Evolutionary conservation across 2,797 vertebrate species (phyloP).

Genomic region (Xiphophorus birchmanni): DNA sequence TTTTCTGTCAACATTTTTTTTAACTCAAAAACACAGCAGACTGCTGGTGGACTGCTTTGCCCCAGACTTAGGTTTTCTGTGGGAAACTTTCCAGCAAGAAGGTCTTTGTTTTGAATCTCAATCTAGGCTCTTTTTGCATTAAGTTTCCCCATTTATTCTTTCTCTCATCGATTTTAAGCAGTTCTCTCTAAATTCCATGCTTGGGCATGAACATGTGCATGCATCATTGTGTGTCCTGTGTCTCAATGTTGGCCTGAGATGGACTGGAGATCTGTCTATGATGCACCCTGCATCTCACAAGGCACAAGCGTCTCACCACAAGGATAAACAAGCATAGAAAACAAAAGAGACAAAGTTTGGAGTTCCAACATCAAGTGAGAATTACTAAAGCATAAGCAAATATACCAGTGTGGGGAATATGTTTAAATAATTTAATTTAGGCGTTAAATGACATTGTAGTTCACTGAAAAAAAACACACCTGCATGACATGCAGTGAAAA

Average conservation of each 20-base stretch:
- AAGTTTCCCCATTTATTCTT: not conserved
- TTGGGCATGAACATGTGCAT: not conserved
- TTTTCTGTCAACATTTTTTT: not conserved
- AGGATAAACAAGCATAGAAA: not conserved
- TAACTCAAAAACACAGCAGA: not conserved
- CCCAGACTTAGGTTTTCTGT: not conserved
- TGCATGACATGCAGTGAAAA: not conserved
- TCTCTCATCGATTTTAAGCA: not conserved
- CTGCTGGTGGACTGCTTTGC: not conserved
- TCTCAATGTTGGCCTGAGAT: not conserved
- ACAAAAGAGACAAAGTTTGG: not conserved
- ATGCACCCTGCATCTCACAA: not conserved
- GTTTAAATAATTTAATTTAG: not conserved
- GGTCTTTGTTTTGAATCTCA: not conserved
- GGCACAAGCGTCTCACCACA: not conserved
- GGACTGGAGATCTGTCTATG: not conserved
- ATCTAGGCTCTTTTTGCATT: not conserved
- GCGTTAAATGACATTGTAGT: not conserved
- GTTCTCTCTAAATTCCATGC: not conserved
- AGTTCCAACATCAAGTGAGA: not conserved
- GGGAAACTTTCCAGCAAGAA: not conserved
- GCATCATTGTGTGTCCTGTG: not conserved
- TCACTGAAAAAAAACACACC: not conserved
- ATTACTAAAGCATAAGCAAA: not conserved
- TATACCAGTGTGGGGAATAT: not conserved